phyloP scores from a whole-genome alignment of 2,797 vertebrate genomes.

The Trachurus trachurus region DNA sequence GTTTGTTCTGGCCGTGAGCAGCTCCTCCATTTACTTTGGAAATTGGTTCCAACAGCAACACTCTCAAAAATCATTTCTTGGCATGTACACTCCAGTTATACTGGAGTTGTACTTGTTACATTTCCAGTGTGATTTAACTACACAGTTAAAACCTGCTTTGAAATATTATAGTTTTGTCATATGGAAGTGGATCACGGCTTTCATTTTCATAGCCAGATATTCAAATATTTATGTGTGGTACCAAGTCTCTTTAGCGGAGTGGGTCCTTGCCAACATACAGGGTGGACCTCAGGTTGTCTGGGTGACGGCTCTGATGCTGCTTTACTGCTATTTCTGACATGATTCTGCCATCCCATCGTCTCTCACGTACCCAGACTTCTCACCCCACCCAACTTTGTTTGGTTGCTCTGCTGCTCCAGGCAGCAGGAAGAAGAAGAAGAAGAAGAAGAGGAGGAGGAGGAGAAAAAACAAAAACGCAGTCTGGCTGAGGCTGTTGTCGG shows the following conservation, averaged over 20 bases:
- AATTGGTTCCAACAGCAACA: not conserved
- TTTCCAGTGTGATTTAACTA: not conserved
- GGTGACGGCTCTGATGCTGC: slow-evolving; percentile 13
- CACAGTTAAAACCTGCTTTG: not conserved
- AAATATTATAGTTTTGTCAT: not conserved
- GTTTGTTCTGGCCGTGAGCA: not conserved
- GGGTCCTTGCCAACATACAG: slow-evolving; percentile 1
- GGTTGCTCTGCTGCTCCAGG: slow-evolving; percentile 53
- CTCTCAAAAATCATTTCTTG: not conserved
- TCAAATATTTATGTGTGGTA: not conserved
- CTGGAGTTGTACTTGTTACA: not conserved
- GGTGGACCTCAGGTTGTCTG: slow-evolving; percentile 8
- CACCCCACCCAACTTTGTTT: slow-evolving; percentile 40
- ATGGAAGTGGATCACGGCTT: not conserved
- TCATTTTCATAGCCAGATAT: not conserved
- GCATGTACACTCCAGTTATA: not conserved
- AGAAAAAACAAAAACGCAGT: slow-evolving; percentile 3
- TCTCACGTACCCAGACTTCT: slow-evolving; percentile 19
- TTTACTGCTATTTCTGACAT: slow-evolving; percentile 39
- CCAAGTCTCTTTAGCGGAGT: slow-evolving; percentile 1
- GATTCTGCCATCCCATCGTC: slow-evolving; percentile 41
- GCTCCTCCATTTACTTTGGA: slow-evolving; percentile 16
- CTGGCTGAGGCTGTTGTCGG: slow-evolving; percentile 60
- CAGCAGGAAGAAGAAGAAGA: slow-evolving; percentile 3
- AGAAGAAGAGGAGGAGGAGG: not conserved